A percentile compares a stretch with the other conserved stretches of the same genome.
phyloP scores from a whole-genome alignment of 2,797 vertebrate genomes.

The Ctenopoma kingsleyae region DNA sequence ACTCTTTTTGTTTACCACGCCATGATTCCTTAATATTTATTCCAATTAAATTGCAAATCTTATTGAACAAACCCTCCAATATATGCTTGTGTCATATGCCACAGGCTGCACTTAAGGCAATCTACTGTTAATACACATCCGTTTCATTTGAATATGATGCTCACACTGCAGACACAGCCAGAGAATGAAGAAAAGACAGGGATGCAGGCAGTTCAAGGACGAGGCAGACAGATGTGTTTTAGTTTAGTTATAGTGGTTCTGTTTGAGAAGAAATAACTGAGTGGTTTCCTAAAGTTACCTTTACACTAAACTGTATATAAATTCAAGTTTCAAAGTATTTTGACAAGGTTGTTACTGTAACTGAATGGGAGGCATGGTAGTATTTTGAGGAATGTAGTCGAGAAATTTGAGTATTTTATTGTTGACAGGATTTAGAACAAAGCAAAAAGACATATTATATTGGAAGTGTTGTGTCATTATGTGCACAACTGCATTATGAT shows the following conservation, averaged over 20 bases:
- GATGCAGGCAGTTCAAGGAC: constrained; percentile 6
- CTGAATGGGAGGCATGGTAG: not conserved
- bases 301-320: not conserved
- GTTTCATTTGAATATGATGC: constrained; percentile 6
- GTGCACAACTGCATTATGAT: not conserved
- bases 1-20: too few species aligned
- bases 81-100: not conserved
- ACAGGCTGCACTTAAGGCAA: not conserved
- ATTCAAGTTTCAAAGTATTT: not conserved
- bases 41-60: too few species aligned
- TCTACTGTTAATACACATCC: not conserved
- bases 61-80: too few species aligned
- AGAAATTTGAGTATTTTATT: constrained; percentile 10
- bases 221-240: not conserved
- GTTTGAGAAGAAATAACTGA: not conserved
- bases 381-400: not conserved
- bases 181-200: not conserved
- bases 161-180: not conserved
- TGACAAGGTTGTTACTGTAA: not conserved
- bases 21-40: too few species aligned
- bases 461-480: not conserved
- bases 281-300: not conserved
- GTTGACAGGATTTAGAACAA: not conserved
- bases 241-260: not conserved
- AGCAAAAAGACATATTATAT: not conserved